phyloP scores from a whole-genome alignment of 2,888 invertebrate genomes.

The Dendrolimus pini region DNA sequence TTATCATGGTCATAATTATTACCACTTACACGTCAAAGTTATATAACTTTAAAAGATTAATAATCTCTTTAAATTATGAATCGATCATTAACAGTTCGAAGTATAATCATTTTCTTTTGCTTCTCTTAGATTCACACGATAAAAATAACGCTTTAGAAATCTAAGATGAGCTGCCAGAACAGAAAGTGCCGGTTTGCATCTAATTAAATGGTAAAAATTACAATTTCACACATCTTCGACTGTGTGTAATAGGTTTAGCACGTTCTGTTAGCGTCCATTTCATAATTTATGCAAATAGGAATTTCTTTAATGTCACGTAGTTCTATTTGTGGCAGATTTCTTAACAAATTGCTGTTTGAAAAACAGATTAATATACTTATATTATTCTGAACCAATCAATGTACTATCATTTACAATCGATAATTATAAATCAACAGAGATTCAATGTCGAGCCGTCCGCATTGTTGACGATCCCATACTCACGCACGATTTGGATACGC shows the following conservation, averaged over 20 bases:
- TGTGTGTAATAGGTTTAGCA: background rate
- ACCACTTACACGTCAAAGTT: background rate
- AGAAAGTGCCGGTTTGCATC: slow-evolving; percentile 3
- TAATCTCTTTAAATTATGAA: background rate
- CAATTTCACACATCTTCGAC: background rate
- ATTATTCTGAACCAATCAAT: no score
- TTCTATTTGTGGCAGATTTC: no score
- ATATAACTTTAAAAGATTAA: background rate
- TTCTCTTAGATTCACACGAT: background rate
- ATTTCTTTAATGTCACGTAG: background rate
- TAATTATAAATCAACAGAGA: no score
- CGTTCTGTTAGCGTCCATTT: background rate
- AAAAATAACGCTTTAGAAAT: background rate
- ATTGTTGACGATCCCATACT: no score
- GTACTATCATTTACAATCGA: no score
- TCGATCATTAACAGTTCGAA: background rate
- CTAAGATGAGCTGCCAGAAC: background rate
- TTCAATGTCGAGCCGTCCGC: no score
- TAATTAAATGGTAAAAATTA: background rate
- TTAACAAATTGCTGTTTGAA: no score
- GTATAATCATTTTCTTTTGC: background rate
- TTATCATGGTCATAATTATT: no score
- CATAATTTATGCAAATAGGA: background rate
- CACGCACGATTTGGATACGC: no score
- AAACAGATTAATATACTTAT: no score